Base-by-base conservation (phyloP, 2,888 invertebrate genomes). In the Ornithoptera priamus region DNA sequence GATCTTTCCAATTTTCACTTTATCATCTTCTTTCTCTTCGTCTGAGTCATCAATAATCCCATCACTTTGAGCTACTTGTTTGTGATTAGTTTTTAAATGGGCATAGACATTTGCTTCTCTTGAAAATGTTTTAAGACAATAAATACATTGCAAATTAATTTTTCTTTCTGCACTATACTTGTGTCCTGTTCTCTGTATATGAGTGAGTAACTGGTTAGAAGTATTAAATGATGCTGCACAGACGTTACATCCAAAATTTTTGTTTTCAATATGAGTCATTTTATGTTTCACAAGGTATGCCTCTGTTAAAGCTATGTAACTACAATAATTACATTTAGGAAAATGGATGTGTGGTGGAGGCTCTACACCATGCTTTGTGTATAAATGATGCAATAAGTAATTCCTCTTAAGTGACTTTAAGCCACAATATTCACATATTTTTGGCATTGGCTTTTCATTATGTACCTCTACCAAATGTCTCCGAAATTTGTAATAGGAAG, bases 391-490 rank as follows among this genome's bases (percentile, higher is more conserved):
- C 78, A 96, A 89, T 71, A 97, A 90, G 73, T 96, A 94, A 76
- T 96, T 96, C 74, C 96, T 93, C 78, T 95, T 96, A 1, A 91
- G 89, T 30, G 96, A 95, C 78, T 95, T 95, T 80, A 96, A 95
- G 0, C 97, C 97, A 87, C 97, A 97, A 77, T 96, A 95, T 82
- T 97, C 97, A 86, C 97, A 97, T 53, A 97, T 94, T 58, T 95
- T 94, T 2, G 94, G 89, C 81, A 97, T 95, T 72, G 97, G 96
- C 75, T 95, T 94, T 78, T 97, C 96, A 78, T 95, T 94, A 78
- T 97, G 97, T 0, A 96, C 94, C 75, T 96, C 96, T 15, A 96
- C 95, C 85, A 97, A 94, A 89, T 97, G 97, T 73, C 96, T 94
- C 61, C 97, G 94, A 85, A 96, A 97, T 76, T 95, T 94, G 75